Evolutionary conservation across 2,113 vertebrate species (phyloP).

Genomic region (Rhinogobius similis): DNA sequence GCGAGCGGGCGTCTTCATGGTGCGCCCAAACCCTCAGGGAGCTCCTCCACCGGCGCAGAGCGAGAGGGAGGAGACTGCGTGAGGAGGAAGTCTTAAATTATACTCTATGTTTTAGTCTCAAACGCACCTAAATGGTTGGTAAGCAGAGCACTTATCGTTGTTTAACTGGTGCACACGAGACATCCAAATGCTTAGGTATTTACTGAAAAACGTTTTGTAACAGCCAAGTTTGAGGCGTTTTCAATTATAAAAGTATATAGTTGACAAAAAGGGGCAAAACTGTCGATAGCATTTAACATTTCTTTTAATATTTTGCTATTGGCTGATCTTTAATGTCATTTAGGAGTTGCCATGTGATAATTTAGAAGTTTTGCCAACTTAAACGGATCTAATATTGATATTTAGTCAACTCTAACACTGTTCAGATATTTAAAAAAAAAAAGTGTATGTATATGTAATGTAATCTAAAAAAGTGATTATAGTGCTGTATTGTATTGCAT

Average conservation of each 20-base stretch:
- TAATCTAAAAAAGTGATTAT: no score
- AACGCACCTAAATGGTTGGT: constrained; percentile 34
- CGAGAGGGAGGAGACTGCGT: constrained; percentile 57
- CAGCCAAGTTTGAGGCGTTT: neutral
- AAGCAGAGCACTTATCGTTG: constrained; percentile 37
- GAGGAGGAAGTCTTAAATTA: constrained; percentile 64
- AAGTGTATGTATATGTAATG: no score
- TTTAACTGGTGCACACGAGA: constrained; percentile 28
- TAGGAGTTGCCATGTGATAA: no score
- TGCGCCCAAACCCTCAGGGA: constrained; percentile 37
- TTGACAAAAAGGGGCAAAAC: neutral
- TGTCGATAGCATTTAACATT: neutral
- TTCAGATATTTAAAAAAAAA: no score
- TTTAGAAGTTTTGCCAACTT: no score
- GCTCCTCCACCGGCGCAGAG: constrained; percentile 45
- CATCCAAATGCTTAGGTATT: constrained; percentile 1
- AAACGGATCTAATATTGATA: no score
- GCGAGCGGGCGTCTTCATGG: constrained; percentile 53
- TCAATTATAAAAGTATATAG: neutral
- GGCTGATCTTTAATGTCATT: no score
- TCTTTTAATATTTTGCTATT: neutral
- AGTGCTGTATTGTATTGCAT: no score
- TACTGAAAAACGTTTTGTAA: neutral
- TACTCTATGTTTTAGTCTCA: constrained; percentile 24
- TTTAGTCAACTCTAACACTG: no score